Evolutionary conservation across 2,113 vertebrate genomes (phyloP), one percentile per base, ranked within the genome.

Genomic region (Corvus hawaiiensis): DNA sequence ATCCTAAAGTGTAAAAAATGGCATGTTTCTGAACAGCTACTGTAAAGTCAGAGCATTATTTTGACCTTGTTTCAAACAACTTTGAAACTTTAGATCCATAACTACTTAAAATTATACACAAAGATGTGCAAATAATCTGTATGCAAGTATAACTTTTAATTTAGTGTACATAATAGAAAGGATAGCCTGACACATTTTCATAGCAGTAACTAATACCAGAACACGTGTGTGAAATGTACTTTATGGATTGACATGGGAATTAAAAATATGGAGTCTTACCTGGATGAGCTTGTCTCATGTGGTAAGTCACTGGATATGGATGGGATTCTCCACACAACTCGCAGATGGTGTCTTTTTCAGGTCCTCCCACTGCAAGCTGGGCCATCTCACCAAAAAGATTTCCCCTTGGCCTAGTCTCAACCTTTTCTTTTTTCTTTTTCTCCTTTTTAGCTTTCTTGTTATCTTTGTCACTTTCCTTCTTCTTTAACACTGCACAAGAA

Each of bases 361-460:
- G 99, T 62, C 99, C 99, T 90, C 99, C 99, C 90, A 99, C 99
- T 26, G 99, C 99, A 46, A 99, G 98, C 94, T 99, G 99, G 17
- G 99, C 99, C 99, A 99, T 99, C 97, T 99, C 99, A 14, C 99
- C 99, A 97, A 99, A 99, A 52, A 99, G 98, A 97, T 99, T 99
- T 51, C 99, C 99, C 74, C 99, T 98, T 7, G 99, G 99, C 44
- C 99, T 98, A 58, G 99, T 97, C 86, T 99, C 99, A 13, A 99
- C 97, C 91, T 99, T 99, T 78, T 99, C 99, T 96, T 99, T 98
- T 87, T 99, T 99, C 98, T 99, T 99, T 95, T 99, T 99, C 94
- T 99, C 99, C 94, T 99, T 99, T 97, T 99, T 99, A 17, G 98
- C 54, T 95, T 99, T 99, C 88, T 99, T 99, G 92, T 95, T 97